Conservation (phyloP, 2,888 invertebrate genomes). For the Oscheius sp. region DNA sequence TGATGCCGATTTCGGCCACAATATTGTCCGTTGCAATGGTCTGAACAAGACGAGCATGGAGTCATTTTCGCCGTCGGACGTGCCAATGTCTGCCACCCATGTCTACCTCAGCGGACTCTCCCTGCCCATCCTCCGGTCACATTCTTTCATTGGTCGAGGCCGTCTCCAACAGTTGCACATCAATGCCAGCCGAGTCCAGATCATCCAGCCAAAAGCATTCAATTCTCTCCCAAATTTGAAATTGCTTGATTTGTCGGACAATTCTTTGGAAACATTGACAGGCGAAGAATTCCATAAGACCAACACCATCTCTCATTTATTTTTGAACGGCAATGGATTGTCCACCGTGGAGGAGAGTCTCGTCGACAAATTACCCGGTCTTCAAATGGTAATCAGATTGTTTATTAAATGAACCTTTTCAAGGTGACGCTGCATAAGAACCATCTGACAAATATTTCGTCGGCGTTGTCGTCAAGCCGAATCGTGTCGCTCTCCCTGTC, state of each 20-base stretch:
- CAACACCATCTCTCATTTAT: constrained; percentile 53
- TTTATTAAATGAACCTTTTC: background rate
- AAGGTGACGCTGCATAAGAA: constrained; percentile 64
- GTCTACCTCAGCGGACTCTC: constrained; percentile 87
- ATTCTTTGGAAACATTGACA: constrained; percentile 55
- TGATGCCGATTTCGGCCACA: constrained; percentile 85
- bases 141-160: constrained; percentile 82
- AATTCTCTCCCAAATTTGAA: constrained; percentile 63
- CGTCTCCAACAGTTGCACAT: constrained; percentile 64
- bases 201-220: constrained; percentile 68
- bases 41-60: constrained; percentile 28
- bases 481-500: constrained; percentile 57
- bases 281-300: constrained; percentile 61
- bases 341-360: constrained; percentile 43
- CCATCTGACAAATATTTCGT: constrained; percentile 48
- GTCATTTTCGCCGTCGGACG: constrained; percentile 81
- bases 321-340: constrained; percentile 62
- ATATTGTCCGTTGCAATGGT: constrained; percentile 65
- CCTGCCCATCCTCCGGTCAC: constrained; percentile 82
- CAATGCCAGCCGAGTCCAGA: constrained; percentile 60
- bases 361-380: constrained; percentile 57
- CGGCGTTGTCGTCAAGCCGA: constrained; percentile 36
- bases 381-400: constrained; percentile 47
- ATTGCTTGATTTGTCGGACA: constrained; percentile 66
- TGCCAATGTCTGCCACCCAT: constrained; percentile 91